Evolutionary conservation across 2,113 vertebrate species (phyloP).

Genomic region (Phocoena sinus): DNA sequence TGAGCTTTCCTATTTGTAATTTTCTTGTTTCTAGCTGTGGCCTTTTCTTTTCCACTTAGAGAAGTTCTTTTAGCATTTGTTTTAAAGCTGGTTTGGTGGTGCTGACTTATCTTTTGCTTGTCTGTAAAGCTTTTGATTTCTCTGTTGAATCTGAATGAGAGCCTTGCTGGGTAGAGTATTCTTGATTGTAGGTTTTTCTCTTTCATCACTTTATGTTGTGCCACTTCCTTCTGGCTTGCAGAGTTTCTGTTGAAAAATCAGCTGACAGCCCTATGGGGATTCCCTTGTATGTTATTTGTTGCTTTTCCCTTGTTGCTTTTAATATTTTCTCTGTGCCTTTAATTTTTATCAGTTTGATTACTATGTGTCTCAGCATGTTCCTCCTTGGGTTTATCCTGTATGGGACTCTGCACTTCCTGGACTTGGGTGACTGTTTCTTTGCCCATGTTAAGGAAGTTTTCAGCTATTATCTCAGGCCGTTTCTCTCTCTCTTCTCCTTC

Average conservation of each 20-base stretch:
- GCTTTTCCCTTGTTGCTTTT: too few species aligned
- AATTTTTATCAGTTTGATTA: too few species aligned
- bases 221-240: too few species aligned
- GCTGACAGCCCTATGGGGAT: too few species aligned
- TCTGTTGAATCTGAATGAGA: neutral
- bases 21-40: neutral
- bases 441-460: neutral
- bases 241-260: too few species aligned
- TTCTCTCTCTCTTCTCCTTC: neutral
- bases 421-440: neutral
- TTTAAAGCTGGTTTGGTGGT: neutral
- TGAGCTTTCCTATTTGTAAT: neutral
- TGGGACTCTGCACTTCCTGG: neutral
- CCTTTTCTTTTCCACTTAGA: neutral
- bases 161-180: too few species aligned
- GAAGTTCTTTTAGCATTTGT: neutral
- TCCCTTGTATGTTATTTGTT: too few species aligned
- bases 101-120: neutral
- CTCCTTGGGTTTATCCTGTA: neutral
- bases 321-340: too few species aligned
- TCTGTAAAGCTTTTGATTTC: neutral
- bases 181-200: too few species aligned
- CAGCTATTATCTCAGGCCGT: neutral
- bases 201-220: too few species aligned
- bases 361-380: neutral